phyloP scores from a whole-genome alignment of 2,888 invertebrate species.

The Standfussiana lucernea region DNA sequence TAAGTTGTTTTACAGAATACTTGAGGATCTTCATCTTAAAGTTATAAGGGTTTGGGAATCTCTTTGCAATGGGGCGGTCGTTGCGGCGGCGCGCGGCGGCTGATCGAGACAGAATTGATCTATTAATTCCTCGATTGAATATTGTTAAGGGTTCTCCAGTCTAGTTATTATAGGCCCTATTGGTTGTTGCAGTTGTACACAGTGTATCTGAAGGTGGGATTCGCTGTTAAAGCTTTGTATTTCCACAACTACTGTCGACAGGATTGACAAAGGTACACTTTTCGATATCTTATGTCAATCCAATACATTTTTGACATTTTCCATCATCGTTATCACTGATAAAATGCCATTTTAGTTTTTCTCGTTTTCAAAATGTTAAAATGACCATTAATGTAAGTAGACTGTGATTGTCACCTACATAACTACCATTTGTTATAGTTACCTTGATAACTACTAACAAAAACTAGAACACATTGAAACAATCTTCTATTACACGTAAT shows the following conservation, averaged over 20 bases:
- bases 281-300: not conserved
- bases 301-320: not conserved
- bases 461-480: not conserved
- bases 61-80: not conserved
- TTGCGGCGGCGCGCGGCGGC: not conserved
- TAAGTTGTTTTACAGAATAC: conserved; percentile 55
- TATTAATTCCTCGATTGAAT: not conserved
- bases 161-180: not conserved
- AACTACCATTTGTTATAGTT: not conserved
- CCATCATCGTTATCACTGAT: not conserved
- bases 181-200: not conserved
- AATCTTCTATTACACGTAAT: conserved; percentile 27
- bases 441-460: not conserved
- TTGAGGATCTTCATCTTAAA: conserved; percentile 37
- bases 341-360: not conserved
- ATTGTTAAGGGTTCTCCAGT: not conserved
- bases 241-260: not conserved
- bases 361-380: not conserved
- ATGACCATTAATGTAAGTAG: not conserved
- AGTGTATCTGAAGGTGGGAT: not conserved
- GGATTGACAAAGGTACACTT: not conserved
- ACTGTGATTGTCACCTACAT: not conserved
- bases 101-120: not conserved
- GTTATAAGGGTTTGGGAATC: conserved; percentile 34
- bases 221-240: not conserved